Base-by-base conservation (phyloP, 2,888 invertebrate species). In the Cybosia mesomella region DNA sequence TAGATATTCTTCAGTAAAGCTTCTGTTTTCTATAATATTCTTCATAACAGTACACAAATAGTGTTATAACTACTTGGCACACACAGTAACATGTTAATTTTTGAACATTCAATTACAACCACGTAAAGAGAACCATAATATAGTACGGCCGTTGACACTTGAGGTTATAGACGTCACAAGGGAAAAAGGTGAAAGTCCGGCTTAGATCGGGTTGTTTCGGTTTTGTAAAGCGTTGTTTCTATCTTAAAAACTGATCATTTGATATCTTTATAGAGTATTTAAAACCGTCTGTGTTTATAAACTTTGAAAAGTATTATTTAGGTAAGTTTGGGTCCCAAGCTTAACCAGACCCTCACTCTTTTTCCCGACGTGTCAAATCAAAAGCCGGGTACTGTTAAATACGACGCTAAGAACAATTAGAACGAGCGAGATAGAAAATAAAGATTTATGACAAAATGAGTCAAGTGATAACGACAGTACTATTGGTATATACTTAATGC, bases 61-160 rank as follows among this genome's bases (percentile, higher is more conserved):
- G 10, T 32, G 7, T 32, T 32, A n/a, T 4, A 10, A 58, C n/a
- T 11, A 21, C 5, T 58, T 34, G n/a, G 32, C 43, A 43, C n/a
- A 43, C n/a, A 58, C 58, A 58, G 32, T 58, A 32, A n/a, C 10
- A 58, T 58, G 10, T 58, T 10, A 32, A n/a, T 58, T 58, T 57
- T 32, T 32, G 2, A 18, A 57, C 18, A 21, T 21, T 18, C 9
- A n/a, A n/a, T 49, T 49, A 49, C 49, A 49, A 49, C 49, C 49
- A 49, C 9, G 49, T 49, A 18, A n/a, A 49, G n/a, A 49, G 1
- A 49, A 15, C 49, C 49, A 18, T 49, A n/a, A n/a, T 49, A 49
- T 49, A n/a, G 49, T 49, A 49, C 49, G 18, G 49, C 49, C 9
- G n/a, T 9, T 49, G 0, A 8, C 18, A 43, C 18, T 7, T 43